Percentiles rank a stretch among this genome's conserved stretches.
Evolutionary conservation across 1,140 invertebrate species (phyloP).

Genomic region (Coenobita brevimanus): DNA sequence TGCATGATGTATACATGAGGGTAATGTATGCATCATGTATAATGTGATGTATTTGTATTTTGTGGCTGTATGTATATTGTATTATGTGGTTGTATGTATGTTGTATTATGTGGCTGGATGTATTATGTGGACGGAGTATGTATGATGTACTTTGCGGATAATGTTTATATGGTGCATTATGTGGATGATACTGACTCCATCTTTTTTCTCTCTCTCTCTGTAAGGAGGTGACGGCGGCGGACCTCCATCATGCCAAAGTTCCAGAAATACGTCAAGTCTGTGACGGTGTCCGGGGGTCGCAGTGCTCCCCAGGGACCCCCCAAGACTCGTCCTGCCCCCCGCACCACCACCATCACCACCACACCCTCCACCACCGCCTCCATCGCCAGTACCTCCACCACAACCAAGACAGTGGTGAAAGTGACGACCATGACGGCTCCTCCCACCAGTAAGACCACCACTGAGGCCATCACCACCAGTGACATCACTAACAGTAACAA

Average conservation of each 20-base stretch:
- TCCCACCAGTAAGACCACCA: background rate
- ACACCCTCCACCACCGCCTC: background rate
- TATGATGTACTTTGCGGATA: too few species aligned
- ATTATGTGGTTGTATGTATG: too few species aligned
- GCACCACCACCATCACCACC: background rate
- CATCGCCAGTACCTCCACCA: background rate
- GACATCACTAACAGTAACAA: background rate
- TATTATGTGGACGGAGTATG: too few species aligned
- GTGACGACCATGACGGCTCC: background rate
- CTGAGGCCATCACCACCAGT: background rate
- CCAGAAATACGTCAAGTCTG: conserved; percentile 42
- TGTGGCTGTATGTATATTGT: too few species aligned
- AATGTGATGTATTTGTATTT: too few species aligned
- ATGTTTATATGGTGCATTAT: too few species aligned
- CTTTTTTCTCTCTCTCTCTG: too few species aligned
- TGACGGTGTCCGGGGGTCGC: background rate
- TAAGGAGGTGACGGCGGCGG: conserved; percentile 15
- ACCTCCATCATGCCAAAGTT: conserved; percentile 41
- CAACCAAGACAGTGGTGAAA: conserved; percentile 19
- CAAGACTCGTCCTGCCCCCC: background rate
- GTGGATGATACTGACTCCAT: too few species aligned
- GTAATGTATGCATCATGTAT: too few species aligned
- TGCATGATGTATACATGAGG: too few species aligned
- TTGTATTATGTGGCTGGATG: too few species aligned
- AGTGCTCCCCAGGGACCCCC: background rate